A percentile compares a stretch with the other conserved stretches of the same genome.
Evolutionary conservation across 2,113 vertebrate species (phyloP).

Genomic region (Cryptomyrus ogoouensis): DNA sequence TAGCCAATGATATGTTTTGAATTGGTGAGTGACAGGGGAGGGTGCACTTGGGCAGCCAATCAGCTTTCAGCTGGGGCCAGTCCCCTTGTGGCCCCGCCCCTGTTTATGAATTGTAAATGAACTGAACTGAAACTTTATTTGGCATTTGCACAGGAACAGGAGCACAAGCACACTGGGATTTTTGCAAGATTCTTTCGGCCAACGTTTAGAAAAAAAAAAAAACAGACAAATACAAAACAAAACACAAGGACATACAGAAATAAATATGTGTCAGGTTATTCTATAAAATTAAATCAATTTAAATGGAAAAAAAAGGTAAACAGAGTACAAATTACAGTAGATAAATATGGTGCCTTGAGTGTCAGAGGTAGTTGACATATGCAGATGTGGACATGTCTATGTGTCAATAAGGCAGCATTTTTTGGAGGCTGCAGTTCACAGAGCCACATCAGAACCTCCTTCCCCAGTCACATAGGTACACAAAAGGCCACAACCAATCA

Average conservation of each 20-base stretch:
- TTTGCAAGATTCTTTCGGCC: background rate
- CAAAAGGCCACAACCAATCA: constrained; percentile 12
- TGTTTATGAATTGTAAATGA: background rate
- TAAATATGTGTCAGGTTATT: background rate
- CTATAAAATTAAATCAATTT: background rate
- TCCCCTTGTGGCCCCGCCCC: background rate
- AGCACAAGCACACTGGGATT: background rate
- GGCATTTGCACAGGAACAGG: background rate
- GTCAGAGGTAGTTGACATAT: background rate
- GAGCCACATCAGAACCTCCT: background rate
- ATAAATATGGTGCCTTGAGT: background rate
- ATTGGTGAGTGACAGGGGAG: background rate
- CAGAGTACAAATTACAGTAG: background rate
- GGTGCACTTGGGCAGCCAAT: background rate
- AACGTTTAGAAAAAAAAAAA: background rate
- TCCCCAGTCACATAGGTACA: background rate
- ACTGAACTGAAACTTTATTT: background rate
- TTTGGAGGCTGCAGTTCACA: background rate
- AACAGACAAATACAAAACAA: background rate
- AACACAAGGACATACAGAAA: background rate
- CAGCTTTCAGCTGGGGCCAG: background rate
- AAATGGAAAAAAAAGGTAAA: background rate
- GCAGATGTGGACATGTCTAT: background rate
- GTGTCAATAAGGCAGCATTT: background rate
- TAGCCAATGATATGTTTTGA: background rate